A percentile compares a stretch with the other conserved stretches of the same genome.
Evolutionary conservation across 2,113 vertebrate genomes (phyloP).

Genomic region (Bubo scandiacus): DNA sequence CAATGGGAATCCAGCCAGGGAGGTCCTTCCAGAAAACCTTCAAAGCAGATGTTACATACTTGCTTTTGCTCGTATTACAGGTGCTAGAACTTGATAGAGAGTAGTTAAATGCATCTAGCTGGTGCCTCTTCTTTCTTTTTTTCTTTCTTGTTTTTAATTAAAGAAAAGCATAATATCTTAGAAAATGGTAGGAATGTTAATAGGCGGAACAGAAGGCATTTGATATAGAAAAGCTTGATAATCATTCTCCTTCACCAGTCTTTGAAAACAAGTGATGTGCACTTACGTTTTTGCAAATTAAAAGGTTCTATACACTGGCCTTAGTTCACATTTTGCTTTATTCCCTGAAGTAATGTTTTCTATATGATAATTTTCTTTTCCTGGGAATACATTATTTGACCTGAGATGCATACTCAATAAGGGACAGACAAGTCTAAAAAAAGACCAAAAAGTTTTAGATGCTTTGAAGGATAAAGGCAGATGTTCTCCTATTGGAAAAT

Average conservation of each 20-base stretch:
- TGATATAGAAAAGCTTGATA: not conserved
- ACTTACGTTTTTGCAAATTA: not conserved
- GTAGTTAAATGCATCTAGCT: not conserved
- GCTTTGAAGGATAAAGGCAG: not conserved
- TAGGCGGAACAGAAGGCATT: not conserved
- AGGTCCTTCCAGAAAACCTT: not conserved
- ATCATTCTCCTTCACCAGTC: not conserved
- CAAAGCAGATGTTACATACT: not conserved
- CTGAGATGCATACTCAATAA: not conserved
- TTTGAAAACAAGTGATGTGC: not conserved
- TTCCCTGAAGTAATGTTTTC: slow-evolving; percentile 2
- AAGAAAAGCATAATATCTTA: not conserved
- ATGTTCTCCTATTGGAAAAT: not conserved
- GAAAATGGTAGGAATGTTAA: not conserved
- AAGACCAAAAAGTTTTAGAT: not conserved
- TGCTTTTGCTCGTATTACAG: not conserved
- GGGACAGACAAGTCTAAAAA: not conserved
- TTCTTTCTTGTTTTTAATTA: not conserved
- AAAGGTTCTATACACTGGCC: not conserved
- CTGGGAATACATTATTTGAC: not conserved
- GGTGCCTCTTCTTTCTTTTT: not conserved
- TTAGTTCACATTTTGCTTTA: not conserved
- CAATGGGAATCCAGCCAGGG: not conserved
- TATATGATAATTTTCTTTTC: slow-evolving; percentile 21
- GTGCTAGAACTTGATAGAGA: not conserved